Evolutionary conservation across 2,888 invertebrate genomes (phyloP).

Genomic region (Drosophila antonietae): DNA sequence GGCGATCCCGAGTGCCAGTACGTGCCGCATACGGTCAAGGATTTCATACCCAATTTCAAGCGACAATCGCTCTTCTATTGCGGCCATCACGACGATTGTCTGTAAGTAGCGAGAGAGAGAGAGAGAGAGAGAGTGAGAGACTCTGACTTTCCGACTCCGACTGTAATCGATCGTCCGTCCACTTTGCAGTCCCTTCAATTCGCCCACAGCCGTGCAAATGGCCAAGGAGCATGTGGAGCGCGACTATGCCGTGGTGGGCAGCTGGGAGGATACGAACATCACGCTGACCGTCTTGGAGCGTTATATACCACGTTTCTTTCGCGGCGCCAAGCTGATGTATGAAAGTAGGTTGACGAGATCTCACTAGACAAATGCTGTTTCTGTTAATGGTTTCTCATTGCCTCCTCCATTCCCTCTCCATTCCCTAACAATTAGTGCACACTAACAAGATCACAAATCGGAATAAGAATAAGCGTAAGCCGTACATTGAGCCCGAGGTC

Average conservation of each 20-base stretch:
- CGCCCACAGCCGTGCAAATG: constrained; percentile 91
- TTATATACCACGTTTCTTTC: constrained; percentile 93
- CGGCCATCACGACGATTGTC: constrained; percentile 92
- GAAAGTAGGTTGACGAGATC: constrained; percentile 62
- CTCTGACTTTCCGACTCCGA: background rate
- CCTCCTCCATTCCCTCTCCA: background rate
- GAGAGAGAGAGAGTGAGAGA: too few species aligned
- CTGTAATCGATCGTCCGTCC: constrained; percentile 2
- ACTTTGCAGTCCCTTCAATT: constrained; percentile 90
- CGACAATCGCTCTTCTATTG: constrained; percentile 95
- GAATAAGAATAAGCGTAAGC: constrained; percentile 93
- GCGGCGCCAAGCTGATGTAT: constrained; percentile 86
- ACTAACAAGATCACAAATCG: constrained; percentile 83
- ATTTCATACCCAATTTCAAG: constrained; percentile 91
- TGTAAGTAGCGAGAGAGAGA: constrained; percentile 86
- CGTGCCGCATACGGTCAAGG: constrained; percentile 86
- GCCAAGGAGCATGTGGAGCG: constrained; percentile 94
- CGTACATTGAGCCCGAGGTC: constrained; percentile 83
- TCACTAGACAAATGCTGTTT: background rate
- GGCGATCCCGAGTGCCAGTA: constrained; percentile 93
- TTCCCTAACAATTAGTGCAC: constrained; percentile 52
- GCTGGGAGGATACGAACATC: constrained; percentile 93
- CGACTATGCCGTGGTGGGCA: constrained; percentile 94
- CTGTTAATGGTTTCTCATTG: background rate
- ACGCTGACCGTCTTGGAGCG: constrained; percentile 92